A percentile compares a stretch with the other conserved stretches of the same genome.
phyloP scores from a whole-genome alignment of 2,797 vertebrate genomes.

The Chanos chanos region DNA sequence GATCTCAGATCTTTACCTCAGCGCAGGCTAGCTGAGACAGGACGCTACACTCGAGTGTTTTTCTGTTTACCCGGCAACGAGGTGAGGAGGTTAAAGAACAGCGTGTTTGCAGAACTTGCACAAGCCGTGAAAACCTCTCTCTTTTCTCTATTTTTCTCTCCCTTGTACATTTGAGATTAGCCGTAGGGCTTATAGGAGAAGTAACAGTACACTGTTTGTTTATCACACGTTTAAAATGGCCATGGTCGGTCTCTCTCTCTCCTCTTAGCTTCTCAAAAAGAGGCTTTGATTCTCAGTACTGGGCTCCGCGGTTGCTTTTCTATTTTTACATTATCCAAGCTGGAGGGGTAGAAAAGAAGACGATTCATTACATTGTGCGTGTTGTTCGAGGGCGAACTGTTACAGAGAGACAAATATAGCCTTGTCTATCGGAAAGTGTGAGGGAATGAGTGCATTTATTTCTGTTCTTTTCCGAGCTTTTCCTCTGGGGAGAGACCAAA shows the following conservation, averaged over 20 bases:
- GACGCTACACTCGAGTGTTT: too few relatives aligned
- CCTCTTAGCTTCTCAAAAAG: neutral
- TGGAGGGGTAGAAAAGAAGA: conserved; percentile 28
- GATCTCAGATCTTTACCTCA: too few relatives aligned
- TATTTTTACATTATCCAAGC: conserved; percentile 33
- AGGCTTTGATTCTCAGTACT: neutral
- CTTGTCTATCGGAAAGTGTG: conserved; percentile 6
- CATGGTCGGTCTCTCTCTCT: neutral
- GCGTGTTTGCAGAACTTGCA: too few relatives aligned
- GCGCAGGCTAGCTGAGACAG: too few relatives aligned
- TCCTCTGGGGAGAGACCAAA: conserved; percentile 13
- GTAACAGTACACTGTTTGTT: too few relatives aligned
- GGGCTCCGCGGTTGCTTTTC: neutral
- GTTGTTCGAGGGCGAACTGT: conserved; percentile 26
- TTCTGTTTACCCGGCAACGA: too few relatives aligned
- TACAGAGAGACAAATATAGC: conserved; percentile 33
- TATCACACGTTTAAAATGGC: too few relatives aligned
- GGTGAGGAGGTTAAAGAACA: too few relatives aligned
- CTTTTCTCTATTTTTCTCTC: too few relatives aligned
- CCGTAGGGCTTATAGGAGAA: too few relatives aligned
- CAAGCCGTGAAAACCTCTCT: too few relatives aligned
- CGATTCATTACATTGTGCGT: conserved; percentile 20
- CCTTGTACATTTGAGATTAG: too few relatives aligned
- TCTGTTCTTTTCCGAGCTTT: conserved; percentile 18
- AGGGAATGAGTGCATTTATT: conserved; percentile 23